Percentiles rank a stretch among this genome's conserved stretches.
Evolutionary conservation across 2,797 vertebrate species (phyloP).

Genomic region (Sebastes baramenuke): DNA sequence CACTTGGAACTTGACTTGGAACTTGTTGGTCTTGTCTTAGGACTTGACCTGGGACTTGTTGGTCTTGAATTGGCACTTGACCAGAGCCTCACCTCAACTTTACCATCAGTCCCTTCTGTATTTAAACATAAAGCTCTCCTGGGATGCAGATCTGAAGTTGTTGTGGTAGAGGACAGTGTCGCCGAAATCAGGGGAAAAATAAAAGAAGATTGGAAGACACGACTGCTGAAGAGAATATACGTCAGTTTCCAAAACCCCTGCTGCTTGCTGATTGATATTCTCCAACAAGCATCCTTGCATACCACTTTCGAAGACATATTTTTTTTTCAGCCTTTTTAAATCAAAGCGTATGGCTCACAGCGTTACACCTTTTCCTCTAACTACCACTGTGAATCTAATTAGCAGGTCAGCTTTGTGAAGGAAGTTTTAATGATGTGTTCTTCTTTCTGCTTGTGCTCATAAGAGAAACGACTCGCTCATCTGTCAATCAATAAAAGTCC

Average conservation of each 20-base stretch:
- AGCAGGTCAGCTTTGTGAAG: background rate
- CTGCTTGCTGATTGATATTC: background rate
- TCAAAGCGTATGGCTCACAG: background rate
- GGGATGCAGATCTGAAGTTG: background rate
- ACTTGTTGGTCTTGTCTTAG: too few species aligned
- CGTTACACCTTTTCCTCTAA: background rate
- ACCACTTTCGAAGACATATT: background rate
- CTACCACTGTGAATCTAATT: background rate
- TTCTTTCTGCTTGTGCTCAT: background rate
- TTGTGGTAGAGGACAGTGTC: background rate
- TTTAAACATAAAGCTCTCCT: slow-evolving; percentile 7
- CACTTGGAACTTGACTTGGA: too few species aligned
- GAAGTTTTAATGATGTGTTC: background rate
- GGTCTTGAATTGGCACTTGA: background rate
- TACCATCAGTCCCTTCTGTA: background rate
- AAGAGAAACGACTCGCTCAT: background rate
- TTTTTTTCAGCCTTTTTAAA: background rate
- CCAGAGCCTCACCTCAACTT: slow-evolving; percentile 16
- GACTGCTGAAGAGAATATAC: background rate
- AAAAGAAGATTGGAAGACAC: background rate
- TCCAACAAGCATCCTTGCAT: background rate
- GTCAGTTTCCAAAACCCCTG: background rate
- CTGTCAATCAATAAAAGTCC: slow-evolving; percentile 17
- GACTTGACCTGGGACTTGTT: too few species aligned
- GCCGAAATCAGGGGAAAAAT: background rate